These are phyloP conservation scores for Neotoxoptera formosana DNA, from an alignment of 1,140 invertebrate species.

Conservation along the genomic window DNA sequence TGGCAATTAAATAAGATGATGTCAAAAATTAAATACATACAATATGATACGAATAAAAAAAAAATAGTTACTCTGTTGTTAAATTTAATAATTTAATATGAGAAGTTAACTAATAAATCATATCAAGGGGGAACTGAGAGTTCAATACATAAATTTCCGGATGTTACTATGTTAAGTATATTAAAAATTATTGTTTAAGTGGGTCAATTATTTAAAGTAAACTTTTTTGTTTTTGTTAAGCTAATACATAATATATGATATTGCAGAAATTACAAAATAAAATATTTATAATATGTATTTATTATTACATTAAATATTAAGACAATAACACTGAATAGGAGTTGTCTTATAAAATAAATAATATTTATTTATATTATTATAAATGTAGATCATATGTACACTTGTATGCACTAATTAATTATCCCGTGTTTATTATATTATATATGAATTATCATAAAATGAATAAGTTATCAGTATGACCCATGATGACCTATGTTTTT, in stretches of 20 bases:
- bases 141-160: background rate
- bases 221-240: background rate
- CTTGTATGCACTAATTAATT: background rate
- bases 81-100: background rate
- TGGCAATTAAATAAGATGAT: background rate
- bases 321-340: background rate
- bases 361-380: background rate
- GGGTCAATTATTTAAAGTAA: background rate
- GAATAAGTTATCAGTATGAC: constrained; percentile 6
- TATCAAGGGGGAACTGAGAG: background rate
- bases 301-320: background rate
- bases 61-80: background rate
- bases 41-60: background rate
- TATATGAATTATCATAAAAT: constrained; percentile 8
- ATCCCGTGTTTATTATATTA: background rate
- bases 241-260: background rate
- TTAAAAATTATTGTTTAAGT: background rate
- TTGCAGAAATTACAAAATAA: background rate
- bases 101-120: background rate
- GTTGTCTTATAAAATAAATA: constrained; percentile 2
- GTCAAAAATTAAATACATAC: background rate
- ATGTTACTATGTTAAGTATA: background rate
- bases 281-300: background rate
- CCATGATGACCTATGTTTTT: background rate
- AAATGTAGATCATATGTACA: constrained; percentile 17